Conservation (phyloP, 2,888 invertebrate species). For the Dolichomitus sp. region DNA sequence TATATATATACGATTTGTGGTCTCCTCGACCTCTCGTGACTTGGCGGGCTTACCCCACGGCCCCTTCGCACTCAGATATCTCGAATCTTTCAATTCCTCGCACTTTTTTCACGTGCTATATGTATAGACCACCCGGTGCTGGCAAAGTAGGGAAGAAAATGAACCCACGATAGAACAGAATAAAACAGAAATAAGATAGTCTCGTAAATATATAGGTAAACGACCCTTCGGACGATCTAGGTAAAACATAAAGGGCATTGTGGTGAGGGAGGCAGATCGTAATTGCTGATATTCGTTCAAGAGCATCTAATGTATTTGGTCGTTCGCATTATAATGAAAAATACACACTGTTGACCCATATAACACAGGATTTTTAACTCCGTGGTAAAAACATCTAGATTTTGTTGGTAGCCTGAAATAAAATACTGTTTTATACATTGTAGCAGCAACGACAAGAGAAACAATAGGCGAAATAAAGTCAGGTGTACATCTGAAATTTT, state of each 20-base stretch:
- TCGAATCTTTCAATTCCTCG: slow-evolving; percentile 83
- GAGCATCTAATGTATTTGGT: too few species aligned
- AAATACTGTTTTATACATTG: too few species aligned
- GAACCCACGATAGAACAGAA: not conserved
- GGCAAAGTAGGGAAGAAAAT: not conserved
- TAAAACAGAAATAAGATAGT: slow-evolving; percentile 5
- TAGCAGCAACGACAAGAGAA: too few species aligned
- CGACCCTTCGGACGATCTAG: slow-evolving; percentile 19
- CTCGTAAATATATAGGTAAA: slow-evolving; percentile 18
- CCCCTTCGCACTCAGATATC: slow-evolving; percentile 74
- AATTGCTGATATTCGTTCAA: too few species aligned
- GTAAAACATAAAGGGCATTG: slow-evolving; percentile 9
- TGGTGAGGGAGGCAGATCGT: slow-evolving; percentile 1
- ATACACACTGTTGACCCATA: too few species aligned
- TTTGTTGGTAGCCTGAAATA: too few species aligned
- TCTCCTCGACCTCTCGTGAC: slow-evolving; percentile 80
- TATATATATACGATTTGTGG: slow-evolving; percentile 45
- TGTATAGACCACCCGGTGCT: not conserved
- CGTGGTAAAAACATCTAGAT: too few species aligned
- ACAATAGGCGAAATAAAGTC: too few species aligned
- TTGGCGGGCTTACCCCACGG: slow-evolving; percentile 72
- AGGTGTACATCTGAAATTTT: too few species aligned
- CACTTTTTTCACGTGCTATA: slow-evolving; percentile 45
- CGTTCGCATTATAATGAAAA: too few species aligned
- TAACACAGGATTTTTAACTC: too few species aligned